phyloP scores from a whole-genome alignment of 2,888 invertebrate genomes.

The Clusia tigrina region DNA sequence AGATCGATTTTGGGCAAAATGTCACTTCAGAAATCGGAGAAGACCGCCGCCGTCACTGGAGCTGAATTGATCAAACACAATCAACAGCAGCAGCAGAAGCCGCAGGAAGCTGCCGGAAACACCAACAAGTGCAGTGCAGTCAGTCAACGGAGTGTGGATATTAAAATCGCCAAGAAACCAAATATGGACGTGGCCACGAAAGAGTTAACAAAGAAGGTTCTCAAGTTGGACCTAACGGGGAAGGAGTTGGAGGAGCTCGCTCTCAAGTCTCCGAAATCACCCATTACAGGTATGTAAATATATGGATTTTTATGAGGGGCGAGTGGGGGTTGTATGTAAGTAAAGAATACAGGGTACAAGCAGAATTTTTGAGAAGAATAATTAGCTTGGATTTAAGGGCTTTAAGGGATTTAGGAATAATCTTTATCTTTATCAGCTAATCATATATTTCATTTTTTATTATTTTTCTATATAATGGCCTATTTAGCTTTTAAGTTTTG shows the following conservation, averaged over 20 bases:
- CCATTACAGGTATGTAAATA: slow-evolving; percentile 61
- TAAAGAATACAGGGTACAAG: too few relatives aligned
- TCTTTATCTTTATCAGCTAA: too few relatives aligned
- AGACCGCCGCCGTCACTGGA: too few relatives aligned
- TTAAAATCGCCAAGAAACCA: slow-evolving; percentile 66
- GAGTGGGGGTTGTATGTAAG: too few relatives aligned
- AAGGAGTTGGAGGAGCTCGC: slow-evolving; percentile 58
- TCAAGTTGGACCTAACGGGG: slow-evolving; percentile 60
- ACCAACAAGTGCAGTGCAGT: slow-evolving; percentile 65
- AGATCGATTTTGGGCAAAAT: not conserved
- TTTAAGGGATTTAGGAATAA: too few relatives aligned
- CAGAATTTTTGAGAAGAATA: too few relatives aligned
- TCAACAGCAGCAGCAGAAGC: too few relatives aligned
- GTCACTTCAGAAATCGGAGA: not conserved
- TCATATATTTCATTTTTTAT: too few relatives aligned
- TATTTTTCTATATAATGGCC: too few relatives aligned
- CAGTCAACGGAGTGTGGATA: slow-evolving; percentile 71
- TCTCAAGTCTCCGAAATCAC: slow-evolving; percentile 62
- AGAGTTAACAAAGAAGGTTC: slow-evolving; percentile 57
- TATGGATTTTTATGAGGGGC: too few relatives aligned
- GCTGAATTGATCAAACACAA: not conserved
- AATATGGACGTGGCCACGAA: slow-evolving; percentile 46
- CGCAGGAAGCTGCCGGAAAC: slow-evolving; percentile 12
- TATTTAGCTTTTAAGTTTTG: too few relatives aligned
- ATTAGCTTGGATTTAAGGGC: too few relatives aligned